Conservation (phyloP, 1,140 invertebrate genomes). For the Calliopsis andreniformis region DNA sequence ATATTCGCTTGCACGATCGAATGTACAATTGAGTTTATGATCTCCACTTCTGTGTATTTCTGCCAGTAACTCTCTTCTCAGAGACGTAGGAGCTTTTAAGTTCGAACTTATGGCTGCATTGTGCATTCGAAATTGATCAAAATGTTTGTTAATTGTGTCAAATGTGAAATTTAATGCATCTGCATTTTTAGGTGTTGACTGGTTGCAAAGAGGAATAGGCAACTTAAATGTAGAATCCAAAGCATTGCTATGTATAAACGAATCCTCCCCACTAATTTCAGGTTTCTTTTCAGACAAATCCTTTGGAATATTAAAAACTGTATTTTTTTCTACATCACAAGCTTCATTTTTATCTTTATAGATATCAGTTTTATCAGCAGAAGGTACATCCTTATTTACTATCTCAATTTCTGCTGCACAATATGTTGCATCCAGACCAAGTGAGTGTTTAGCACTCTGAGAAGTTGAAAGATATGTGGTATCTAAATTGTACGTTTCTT, state of each 20-base stretch:
- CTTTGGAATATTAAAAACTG: not conserved
- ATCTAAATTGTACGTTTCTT: constrained; percentile 17
- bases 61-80: constrained; percentile 69
- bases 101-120: constrained; percentile 7
- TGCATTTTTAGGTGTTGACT: constrained; percentile 44
- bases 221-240: constrained; percentile 53
- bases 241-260: not conserved
- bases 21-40: constrained; percentile 65
- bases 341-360: constrained; percentile 3
- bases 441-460: not conserved
- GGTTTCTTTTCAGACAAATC: not conserved
- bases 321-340: not conserved
- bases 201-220: constrained; percentile 16
- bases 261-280: no score
- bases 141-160: constrained; percentile 11
- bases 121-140: constrained; percentile 10
- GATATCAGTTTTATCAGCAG: not conserved
- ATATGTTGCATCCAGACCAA: constrained; percentile 10
- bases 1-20: constrained; percentile 55
- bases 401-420: not conserved
- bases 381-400: not conserved
- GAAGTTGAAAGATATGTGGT: constrained; percentile 15
- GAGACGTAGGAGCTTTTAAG: constrained; percentile 48
- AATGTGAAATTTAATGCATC: not conserved
- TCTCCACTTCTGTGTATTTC: constrained; percentile 62